Percentiles rank a stretch among this genome's conserved stretches.
Evolutionary conservation across 1,140 invertebrate species (phyloP).

Genomic region (Platyscapa corneri): DNA sequence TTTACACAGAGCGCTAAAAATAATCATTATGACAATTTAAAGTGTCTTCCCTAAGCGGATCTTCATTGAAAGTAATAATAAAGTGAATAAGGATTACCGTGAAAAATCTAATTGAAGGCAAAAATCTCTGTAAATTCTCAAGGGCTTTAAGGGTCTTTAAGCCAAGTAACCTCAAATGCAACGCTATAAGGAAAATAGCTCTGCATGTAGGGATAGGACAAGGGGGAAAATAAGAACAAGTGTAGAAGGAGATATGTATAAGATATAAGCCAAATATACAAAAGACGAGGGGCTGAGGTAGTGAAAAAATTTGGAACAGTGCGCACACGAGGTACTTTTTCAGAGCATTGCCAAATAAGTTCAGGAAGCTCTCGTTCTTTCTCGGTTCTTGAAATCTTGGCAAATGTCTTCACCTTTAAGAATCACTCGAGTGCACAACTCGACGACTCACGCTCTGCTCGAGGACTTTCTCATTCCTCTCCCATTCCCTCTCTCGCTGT

Average conservation of each 20-base stretch:
- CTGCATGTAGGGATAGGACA: neutral
- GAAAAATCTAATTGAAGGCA: constrained; percentile 31
- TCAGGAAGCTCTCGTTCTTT: constrained; percentile 35
- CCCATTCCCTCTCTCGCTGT: neutral
- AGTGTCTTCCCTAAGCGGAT: neutral
- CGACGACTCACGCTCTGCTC: constrained; percentile 5
- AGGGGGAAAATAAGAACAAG: constrained; percentile 5
- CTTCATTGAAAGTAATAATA: neutral
- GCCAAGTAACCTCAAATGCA: constrained; percentile 24
- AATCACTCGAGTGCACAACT: constrained; percentile 52
- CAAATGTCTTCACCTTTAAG: constrained; percentile 54
- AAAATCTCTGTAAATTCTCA: constrained; percentile 24
- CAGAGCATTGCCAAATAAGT: constrained; percentile 52
- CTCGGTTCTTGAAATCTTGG: constrained; percentile 48
- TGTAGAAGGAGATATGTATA: neutral
- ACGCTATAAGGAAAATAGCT: neutral
- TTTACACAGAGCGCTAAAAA: neutral
- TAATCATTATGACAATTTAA: neutral
- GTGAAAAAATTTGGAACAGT: constrained; percentile 37
- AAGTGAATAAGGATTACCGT: neutral
- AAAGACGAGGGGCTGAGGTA: constrained; percentile 16
- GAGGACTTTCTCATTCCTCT: constrained; percentile 40
- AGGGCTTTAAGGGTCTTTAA: constrained; percentile 26
- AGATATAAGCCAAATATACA: constrained; percentile 41
- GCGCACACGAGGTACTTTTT: constrained; percentile 29